A percentile compares a stretch with the other conserved stretches of the same genome.
Conservation (phyloP, 2,113 vertebrate species). For the Dolichotis patagonum region DNA sequence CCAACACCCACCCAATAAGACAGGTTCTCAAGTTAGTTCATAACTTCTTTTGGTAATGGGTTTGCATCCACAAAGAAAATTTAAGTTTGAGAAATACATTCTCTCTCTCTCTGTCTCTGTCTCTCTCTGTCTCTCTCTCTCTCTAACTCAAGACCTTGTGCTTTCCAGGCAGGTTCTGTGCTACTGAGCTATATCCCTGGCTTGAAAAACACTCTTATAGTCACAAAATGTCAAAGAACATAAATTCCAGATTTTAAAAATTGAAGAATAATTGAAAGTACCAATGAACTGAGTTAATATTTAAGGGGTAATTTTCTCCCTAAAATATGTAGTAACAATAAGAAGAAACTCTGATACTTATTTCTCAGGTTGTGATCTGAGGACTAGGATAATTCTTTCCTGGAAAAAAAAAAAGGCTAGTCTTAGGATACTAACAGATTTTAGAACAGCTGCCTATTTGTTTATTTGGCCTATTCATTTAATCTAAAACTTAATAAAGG, state of each 20-base stretch:
- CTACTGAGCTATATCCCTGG: too few species aligned
- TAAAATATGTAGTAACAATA: background rate
- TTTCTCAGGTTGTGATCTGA: background rate
- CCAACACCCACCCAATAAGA: background rate
- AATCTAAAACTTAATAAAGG: background rate
- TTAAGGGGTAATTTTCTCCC: background rate
- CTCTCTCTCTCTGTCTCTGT: too few species aligned
- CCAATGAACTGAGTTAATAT: background rate
- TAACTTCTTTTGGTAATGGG: background rate
- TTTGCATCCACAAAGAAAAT: background rate
- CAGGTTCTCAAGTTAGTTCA: background rate
- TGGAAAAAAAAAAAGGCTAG: background rate
- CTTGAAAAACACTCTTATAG: background rate
- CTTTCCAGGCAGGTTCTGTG: too few species aligned
- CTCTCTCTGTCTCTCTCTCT: too few species aligned
- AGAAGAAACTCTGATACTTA: background rate
- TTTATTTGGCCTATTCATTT: background rate
- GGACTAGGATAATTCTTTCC: background rate
- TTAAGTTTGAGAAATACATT: conserved; percentile 56
- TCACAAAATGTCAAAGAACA: background rate
- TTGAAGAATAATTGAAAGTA: background rate
- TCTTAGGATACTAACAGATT: background rate
- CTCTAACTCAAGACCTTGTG: too few species aligned
- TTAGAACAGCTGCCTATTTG: background rate
- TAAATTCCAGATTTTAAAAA: conserved; percentile 47